A percentile compares a stretch with the other conserved stretches of the same genome.
Evolutionary conservation across 2,888 invertebrate genomes (phyloP).

Genomic region (Sphecodes monilicornis): DNA sequence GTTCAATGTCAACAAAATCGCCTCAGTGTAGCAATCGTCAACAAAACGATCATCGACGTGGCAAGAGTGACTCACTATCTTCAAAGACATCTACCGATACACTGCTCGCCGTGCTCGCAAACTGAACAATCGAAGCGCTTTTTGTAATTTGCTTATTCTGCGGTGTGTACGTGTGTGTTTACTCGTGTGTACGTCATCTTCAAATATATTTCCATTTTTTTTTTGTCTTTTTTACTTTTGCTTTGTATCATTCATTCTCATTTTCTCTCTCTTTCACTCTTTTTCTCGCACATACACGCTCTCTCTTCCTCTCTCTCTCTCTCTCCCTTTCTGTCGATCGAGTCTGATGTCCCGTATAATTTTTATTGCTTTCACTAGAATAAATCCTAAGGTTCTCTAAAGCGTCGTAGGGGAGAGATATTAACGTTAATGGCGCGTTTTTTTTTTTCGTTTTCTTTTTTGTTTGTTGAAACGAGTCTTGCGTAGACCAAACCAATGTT

Average conservation of each 20-base stretch:
- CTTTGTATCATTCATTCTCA: background rate
- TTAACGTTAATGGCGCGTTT: conserved; percentile 67
- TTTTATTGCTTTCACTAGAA: conserved; percentile 73
- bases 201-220: background rate
- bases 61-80: background rate
- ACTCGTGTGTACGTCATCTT: conserved; percentile 21
- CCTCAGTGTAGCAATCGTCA: background rate
- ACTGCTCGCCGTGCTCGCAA: conserved; percentile 31
- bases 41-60: background rate
- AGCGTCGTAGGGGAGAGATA: conserved; percentile 69
- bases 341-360: conserved; percentile 34
- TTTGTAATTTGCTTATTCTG: conserved; percentile 34
- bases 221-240: background rate
- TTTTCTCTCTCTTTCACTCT: background rate
- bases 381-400: conserved; percentile 68
- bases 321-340: background rate
- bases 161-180: conserved; percentile 20
- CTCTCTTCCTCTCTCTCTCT: conserved; percentile 1
- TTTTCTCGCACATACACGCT: background rate
- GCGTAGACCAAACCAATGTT: conserved; percentile 48
- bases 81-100: conserved; percentile 19
- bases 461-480: conserved; percentile 55
- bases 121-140: conserved; percentile 65
- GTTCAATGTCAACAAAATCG: background rate
- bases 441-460: too few species aligned